These are phyloP conservation scores for Nomada ruficornis DNA, from an alignment of 2,888 invertebrate species.

Conservation along the genomic window DNA sequence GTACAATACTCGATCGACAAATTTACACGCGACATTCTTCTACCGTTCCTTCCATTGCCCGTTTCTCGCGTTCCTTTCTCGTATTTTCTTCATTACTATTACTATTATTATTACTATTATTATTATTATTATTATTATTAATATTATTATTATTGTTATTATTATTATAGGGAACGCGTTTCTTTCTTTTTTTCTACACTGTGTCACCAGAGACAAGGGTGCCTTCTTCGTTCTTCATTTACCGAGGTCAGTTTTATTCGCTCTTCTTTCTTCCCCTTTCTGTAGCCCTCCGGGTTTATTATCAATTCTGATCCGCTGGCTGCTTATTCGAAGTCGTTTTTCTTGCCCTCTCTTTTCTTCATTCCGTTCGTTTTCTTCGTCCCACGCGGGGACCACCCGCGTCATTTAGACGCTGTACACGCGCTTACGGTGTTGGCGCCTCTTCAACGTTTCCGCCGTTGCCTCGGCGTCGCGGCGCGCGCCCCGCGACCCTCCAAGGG, in stretches of 20 bases:
- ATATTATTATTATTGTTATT: neutral
- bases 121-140: neutral
- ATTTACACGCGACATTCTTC: constrained; percentile 73
- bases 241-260: neutral
- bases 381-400: constrained; percentile 20
- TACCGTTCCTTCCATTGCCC: constrained; percentile 40
- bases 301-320: neutral
- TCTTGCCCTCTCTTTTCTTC: neutral
- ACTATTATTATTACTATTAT: too few relatives aligned
- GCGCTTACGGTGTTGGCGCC: constrained; percentile 14
- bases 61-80: constrained; percentile 44
- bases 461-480: constrained; percentile 22
- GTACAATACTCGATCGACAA: constrained; percentile 77
- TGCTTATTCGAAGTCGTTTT: constrained; percentile 20
- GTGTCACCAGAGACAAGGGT: neutral
- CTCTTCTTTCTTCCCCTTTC: neutral
- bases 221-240: neutral
- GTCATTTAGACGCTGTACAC: constrained; percentile 8
- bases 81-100: neutral
- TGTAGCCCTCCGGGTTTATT: neutral
- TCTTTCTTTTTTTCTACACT: neutral
- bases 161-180: neutral
- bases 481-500: constrained; percentile 15
- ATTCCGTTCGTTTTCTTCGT: neutral
- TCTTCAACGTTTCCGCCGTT: constrained; percentile 23